Conservation (phyloP, 1,140 invertebrate genomes). For the Conus betulinus region DNA sequence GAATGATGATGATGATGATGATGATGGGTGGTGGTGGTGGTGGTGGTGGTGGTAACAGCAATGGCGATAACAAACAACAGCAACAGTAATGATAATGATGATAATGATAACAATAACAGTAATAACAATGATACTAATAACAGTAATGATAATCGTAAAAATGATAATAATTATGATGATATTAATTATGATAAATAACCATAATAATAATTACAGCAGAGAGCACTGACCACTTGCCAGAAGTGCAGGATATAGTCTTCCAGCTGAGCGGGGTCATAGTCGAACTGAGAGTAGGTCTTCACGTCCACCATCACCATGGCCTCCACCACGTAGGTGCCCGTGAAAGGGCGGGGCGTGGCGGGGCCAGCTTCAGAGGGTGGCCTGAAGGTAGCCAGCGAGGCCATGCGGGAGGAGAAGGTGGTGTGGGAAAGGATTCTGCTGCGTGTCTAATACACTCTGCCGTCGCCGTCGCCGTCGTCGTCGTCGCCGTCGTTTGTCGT, state of each 20-base stretch:
- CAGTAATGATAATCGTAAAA: too few relatives aligned
- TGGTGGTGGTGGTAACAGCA: too few relatives aligned
- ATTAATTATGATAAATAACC: too few relatives aligned
- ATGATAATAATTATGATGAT: too few relatives aligned
- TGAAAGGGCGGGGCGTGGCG: not conserved
- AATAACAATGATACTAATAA: too few relatives aligned
- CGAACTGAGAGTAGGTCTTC: constrained; percentile 56
- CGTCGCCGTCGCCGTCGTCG: constrained; percentile 4
- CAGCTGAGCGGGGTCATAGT: constrained; percentile 58
- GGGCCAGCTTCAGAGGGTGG: not conserved
- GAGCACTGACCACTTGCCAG: constrained; percentile 62
- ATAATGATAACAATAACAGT: too few relatives aligned
- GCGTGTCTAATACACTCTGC: not conserved
- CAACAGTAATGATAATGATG: too few relatives aligned
- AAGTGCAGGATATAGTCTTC: constrained; percentile 66
- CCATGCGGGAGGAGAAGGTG: not conserved
- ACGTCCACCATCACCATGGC: constrained; percentile 43
- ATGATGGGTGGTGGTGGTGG: too few relatives aligned
- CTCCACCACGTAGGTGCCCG: constrained; percentile 37
- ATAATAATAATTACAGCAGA: too few relatives aligned
- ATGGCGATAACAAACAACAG: too few relatives aligned
- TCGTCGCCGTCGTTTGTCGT: not conserved
- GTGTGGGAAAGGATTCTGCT: constrained; percentile 2
- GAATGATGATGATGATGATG: too few relatives aligned
- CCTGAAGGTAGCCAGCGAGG: not conserved